A percentile compares a stretch with the other conserved stretches of the same genome.
phyloP scores from a whole-genome alignment of 2,113 vertebrate genomes.

The Plectropomus leopardus region DNA sequence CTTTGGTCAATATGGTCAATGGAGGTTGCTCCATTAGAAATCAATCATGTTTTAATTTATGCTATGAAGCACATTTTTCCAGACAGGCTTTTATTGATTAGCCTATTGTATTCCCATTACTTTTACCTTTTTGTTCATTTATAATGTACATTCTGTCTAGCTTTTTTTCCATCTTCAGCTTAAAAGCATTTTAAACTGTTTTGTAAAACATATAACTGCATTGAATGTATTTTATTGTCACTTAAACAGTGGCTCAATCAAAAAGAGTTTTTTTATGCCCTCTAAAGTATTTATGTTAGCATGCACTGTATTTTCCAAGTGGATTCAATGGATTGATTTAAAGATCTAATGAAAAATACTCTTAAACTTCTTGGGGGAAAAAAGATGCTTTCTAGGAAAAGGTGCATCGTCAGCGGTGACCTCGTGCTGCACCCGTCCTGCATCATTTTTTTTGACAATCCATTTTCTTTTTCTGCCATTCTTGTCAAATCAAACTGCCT shows the following conservation, averaged over 20 bases:
- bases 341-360: not conserved
- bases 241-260: not conserved
- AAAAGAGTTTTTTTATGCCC: not conserved
- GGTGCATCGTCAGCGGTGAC: not conserved
- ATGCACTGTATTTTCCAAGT: not conserved
- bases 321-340: conserved; percentile 1
- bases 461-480: not conserved
- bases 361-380: not conserved
- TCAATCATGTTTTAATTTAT: conserved; percentile 56
- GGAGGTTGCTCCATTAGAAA: conserved; percentile 38
- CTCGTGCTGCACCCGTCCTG: not conserved
- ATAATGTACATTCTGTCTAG: not conserved
- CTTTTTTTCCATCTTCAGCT: not conserved
- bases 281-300: not conserved
- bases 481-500: not conserved
- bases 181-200: not conserved
- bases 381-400: not conserved
- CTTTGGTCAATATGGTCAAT: conserved; percentile 52
- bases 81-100: conserved; percentile 11
- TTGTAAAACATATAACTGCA: conserved; percentile 1
- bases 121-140: conserved; percentile 3
- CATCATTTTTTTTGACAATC: not conserved
- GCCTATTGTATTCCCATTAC: not conserved
- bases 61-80: conserved; percentile 11
- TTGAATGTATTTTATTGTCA: not conserved